Evolutionary conservation across 2,888 invertebrate species (phyloP), one percentile per base, ranked within the genome.

Genomic region (Leptinotarsa haldemani): DNA sequence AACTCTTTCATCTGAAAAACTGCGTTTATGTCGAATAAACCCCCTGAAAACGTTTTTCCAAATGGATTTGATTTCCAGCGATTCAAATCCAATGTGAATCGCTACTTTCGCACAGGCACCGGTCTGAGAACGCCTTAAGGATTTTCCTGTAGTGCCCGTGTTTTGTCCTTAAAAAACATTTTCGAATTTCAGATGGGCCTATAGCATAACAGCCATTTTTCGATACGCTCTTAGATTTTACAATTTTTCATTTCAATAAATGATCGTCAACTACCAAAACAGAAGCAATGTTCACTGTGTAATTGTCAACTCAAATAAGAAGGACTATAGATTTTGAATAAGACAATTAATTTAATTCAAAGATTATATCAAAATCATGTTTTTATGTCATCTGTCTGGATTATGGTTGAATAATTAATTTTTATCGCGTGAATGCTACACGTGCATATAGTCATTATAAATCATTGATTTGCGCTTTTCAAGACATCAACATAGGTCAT

Each of bases 391-490:
- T 22, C 56, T 4, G 25, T 58, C 22, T 15, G 22, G 56, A 58
- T 16, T 22, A 15, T 22, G 56, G 56, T 58, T 12, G 56, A 58
- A 22, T 20, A 4, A 58, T 58, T 15, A 15, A 58, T 58, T 22
- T 58, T 58, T 58, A 58, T 58, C 56, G 56, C 56, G 56, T 22
- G 56, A 22, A 25, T 58, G 9, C 22, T 56, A 56, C 22, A 22
- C 22, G 15, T 22, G 4, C 20, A 58, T 22, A 58, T 58, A 58
- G 25, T 58, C 25, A 58, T 58, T 58, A 20, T 58, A 15, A 58
- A 58, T 52, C 25, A 22, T 58, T 13, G 56, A 22, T 13, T 56
- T 56, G 56, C 15, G 12, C 56, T 22, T 56, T 56, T 56, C 3
- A 0, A 56, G 22, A 15, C 22, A 15, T 15, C 22, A n/a, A 52